Percentiles rank a stretch among this genome's conserved stretches.
Conservation (phyloP, 2,888 invertebrate species). For the Hesperia comma region DNA sequence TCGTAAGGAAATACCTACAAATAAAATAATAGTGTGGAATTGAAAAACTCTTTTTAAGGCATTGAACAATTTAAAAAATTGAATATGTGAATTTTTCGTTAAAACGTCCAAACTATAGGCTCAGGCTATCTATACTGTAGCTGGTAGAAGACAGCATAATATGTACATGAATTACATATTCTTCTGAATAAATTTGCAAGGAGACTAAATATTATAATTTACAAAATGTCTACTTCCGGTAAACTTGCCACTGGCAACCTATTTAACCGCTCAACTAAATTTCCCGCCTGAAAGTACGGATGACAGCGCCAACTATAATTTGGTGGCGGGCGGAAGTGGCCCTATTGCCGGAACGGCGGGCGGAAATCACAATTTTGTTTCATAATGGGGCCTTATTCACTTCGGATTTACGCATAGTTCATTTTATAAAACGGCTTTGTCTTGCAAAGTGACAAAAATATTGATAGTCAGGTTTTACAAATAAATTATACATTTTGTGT, state of each 20-base stretch:
- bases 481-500: not conserved
- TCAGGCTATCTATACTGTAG: too few relatives aligned
- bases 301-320: slow-evolving; percentile 65
- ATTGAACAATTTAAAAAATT: too few relatives aligned
- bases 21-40: too few relatives aligned
- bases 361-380: slow-evolving; percentile 33
- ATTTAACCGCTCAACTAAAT: slow-evolving; percentile 42
- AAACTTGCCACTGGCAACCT: not conserved
- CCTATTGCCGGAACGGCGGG: slow-evolving; percentile 67
- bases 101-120: too few relatives aligned
- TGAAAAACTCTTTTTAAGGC: too few relatives aligned
- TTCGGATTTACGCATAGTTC: not conserved
- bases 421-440: not conserved
- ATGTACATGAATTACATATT: too few relatives aligned
- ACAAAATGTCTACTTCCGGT: too few relatives aligned
- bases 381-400: not conserved
- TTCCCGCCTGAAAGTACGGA: slow-evolving; percentile 34
- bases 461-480: not conserved
- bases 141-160: too few relatives aligned
- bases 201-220: too few relatives aligned
- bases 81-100: too few relatives aligned
- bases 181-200: too few relatives aligned
- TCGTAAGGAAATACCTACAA: too few relatives aligned
- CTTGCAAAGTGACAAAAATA: not conserved
- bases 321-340: slow-evolving; percentile 68